Evolutionary conservation across 2,113 vertebrate species (phyloP).

Genomic region (Todiramphus chloris): DNA sequence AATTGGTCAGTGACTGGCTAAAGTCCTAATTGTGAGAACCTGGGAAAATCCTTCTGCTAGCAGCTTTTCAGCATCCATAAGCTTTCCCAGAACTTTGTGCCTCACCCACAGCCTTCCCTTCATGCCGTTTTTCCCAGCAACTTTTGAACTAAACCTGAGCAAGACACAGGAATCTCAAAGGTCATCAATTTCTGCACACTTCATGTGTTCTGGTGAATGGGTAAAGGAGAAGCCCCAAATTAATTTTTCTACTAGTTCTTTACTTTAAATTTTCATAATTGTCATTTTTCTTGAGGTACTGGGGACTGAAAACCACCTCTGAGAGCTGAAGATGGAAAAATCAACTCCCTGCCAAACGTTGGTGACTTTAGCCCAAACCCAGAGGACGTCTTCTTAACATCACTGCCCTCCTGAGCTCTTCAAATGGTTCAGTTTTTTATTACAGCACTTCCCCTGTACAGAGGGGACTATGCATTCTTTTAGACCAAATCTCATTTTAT

Average conservation of each 20-base stretch:
- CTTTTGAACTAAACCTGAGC: neutral
- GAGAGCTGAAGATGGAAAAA: neutral
- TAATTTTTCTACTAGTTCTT: neutral
- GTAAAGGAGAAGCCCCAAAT: neutral
- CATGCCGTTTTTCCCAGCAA: fast-evolving
- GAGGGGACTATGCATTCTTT: neutral
- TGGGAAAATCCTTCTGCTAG: too few relatives aligned
- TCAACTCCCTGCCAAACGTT: neutral
- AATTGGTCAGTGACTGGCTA: too few relatives aligned
- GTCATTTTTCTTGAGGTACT: neutral
- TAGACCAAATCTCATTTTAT: neutral
- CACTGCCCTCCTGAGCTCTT: neutral
- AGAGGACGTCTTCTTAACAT: neutral
- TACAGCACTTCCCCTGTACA: neutral
- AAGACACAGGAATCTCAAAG: neutral
- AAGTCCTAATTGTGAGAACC: too few relatives aligned
- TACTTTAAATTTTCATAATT: neutral
- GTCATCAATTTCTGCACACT: neutral
- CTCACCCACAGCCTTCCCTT: neutral
- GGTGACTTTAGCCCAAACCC: neutral
- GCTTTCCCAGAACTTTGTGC: neutral
- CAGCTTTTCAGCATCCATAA: neutral
- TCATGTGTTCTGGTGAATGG: fast-evolving
- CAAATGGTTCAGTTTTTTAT: neutral
- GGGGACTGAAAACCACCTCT: neutral